Percentiles rank a stretch among this genome's conserved stretches.
Conservation (phyloP, 37 sponge, comb jelly and placozoan genomes). For the Crambe crambe region DNA sequence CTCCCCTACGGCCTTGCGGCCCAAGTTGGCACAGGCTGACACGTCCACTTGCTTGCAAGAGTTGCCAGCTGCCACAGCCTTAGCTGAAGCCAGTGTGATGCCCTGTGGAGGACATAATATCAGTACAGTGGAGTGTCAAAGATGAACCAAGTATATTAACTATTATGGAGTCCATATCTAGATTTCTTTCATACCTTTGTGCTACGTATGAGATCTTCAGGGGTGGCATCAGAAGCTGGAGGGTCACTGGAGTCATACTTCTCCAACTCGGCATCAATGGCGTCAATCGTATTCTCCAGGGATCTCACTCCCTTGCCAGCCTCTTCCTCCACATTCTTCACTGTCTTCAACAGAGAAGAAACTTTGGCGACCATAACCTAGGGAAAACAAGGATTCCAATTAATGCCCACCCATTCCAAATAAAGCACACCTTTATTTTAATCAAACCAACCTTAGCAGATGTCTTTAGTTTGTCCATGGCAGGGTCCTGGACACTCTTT, state of each 20-base stretch:
- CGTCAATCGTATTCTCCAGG: constrained; percentile 90
- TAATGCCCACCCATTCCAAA: not conserved
- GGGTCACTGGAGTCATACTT: constrained; percentile 40
- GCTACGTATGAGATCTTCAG: constrained; percentile 79
- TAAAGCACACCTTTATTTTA: too few relatives aligned
- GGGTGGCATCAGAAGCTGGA: constrained; percentile 34
- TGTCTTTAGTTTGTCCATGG: constrained; percentile 86
- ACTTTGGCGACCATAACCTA: constrained; percentile 84
- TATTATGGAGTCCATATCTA: too few relatives aligned
- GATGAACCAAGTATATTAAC: too few relatives aligned
- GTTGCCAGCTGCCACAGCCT: constrained; percentile 93
- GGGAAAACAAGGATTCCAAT: not conserved
- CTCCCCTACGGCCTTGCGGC: constrained; percentile 74
- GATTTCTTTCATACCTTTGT: constrained; percentile 70
- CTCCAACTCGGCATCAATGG: constrained; percentile 60
- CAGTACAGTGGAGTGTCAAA: too few relatives aligned
- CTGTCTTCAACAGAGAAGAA: constrained; percentile 92
- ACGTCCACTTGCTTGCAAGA: constrained; percentile 84
- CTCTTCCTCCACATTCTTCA: constrained; percentile 94
- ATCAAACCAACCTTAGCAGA: constrained; percentile 90
- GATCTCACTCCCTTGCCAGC: constrained; percentile 80
- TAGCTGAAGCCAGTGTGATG: constrained; percentile 54
- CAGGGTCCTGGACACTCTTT: constrained; percentile 79
- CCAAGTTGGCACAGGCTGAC: constrained; percentile 90
- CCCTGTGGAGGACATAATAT: constrained; percentile 5